These are phyloP conservation scores for Halictus rubicundus DNA, from an alignment of 1,140 invertebrate genomes.

Conservation along the genomic window DNA sequence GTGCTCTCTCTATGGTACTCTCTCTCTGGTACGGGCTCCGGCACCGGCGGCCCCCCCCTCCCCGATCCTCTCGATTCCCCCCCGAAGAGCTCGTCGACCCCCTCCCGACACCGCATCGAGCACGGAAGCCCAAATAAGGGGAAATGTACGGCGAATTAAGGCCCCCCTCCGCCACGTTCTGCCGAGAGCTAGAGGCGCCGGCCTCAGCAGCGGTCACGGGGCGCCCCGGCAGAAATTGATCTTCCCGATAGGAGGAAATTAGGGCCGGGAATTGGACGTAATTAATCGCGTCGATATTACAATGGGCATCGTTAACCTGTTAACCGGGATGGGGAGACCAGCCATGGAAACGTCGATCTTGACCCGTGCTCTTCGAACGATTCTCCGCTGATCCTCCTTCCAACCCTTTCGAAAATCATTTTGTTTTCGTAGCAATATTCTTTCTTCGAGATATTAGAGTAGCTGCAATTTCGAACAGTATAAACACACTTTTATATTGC, in stretches of 20 bases:
- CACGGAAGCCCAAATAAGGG: slow-evolving; percentile 77
- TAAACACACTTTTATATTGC: too few relatives aligned
- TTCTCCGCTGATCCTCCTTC: too few relatives aligned
- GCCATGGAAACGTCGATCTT: too few relatives aligned
- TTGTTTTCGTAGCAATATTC: too few relatives aligned
- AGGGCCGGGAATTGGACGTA: background rate
- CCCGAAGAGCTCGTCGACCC: slow-evolving; percentile 29
- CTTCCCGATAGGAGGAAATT: slow-evolving; percentile 15
- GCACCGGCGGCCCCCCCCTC: slow-evolving; percentile 41
- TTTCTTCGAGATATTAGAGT: too few relatives aligned
- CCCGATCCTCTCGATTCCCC: slow-evolving; percentile 67
- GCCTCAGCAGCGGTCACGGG: slow-evolving; percentile 20
- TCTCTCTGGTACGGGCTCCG: too few relatives aligned
- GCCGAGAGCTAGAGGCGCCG: slow-evolving; percentile 52
- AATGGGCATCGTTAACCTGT: background rate
- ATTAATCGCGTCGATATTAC: slow-evolving; percentile 5
- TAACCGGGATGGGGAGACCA: too few relatives aligned
- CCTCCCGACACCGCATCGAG: slow-evolving; percentile 60
- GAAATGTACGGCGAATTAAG: slow-evolving; percentile 74
- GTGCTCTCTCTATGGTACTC: too few relatives aligned
- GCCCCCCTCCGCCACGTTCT: slow-evolving; percentile 50
- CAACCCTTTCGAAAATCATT: too few relatives aligned
- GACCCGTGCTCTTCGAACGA: too few relatives aligned
- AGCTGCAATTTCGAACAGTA: too few relatives aligned
- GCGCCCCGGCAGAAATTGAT: slow-evolving; percentile 29